phyloP scores from a whole-genome alignment of 2,797 vertebrate species.

The Chiloscyllium punctatum region DNA sequence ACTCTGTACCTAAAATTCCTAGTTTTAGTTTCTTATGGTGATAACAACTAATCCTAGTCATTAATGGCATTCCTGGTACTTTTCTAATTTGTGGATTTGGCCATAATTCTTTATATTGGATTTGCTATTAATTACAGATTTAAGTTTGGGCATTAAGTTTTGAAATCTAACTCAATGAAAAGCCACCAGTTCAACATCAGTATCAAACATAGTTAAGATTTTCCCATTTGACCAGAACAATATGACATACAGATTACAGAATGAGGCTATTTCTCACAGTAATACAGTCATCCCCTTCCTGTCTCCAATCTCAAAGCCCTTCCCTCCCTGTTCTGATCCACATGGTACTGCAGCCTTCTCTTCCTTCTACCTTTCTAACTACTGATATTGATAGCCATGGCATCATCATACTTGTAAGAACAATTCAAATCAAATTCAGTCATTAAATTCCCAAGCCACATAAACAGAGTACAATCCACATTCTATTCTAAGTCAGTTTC shows the following conservation, averaged over 20 bases:
- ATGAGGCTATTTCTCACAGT: neutral
- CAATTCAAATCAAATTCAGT: neutral
- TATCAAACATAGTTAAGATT: neutral
- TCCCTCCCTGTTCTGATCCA: neutral
- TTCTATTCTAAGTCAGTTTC: too few species aligned
- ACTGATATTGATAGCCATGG: neutral
- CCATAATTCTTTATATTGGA: neutral
- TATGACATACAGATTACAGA: neutral
- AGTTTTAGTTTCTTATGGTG: neutral
- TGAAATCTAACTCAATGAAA: neutral
- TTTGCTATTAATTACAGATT: neutral
- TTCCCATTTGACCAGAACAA: neutral
- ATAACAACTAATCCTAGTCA: neutral
- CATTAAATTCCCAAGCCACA: neutral
- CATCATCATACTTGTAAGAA: neutral
- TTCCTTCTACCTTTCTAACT: neutral
- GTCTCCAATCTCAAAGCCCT: neutral
- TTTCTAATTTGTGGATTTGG: neutral
- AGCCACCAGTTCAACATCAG: neutral
- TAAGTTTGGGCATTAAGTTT: neutral
- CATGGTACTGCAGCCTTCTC: neutral
- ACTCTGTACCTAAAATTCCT: neutral
- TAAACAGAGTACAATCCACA: neutral
- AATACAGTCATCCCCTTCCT: neutral
- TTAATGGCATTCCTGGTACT: neutral